These are phyloP conservation scores for Staurois parvus DNA, from an alignment of 2,797 vertebrate genomes.

Conservation along the genomic window DNA sequence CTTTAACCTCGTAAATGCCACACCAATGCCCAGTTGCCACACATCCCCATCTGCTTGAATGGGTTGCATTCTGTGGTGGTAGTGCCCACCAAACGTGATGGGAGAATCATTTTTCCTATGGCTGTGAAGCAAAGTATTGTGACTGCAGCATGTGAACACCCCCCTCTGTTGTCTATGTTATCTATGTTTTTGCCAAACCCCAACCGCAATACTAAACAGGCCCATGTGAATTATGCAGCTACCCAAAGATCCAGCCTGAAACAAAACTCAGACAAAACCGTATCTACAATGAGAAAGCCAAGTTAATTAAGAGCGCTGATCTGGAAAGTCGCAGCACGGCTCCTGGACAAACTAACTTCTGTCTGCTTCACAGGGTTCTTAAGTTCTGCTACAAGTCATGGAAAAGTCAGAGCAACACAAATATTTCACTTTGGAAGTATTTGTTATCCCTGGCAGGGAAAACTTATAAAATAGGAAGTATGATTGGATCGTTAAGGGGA, in stretches of 20 bases:
- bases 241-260: neutral
- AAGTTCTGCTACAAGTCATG: slow-evolving; percentile 35
- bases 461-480: slow-evolving; percentile 50
- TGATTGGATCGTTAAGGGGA: slow-evolving; percentile 52
- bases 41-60: too few species aligned
- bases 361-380: slow-evolving; percentile 39
- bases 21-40: too few species aligned
- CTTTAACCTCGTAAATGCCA: too few species aligned
- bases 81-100: too few species aligned
- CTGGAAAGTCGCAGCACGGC: slow-evolving; percentile 7
- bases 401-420: slow-evolving; percentile 55
- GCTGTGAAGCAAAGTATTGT: too few species aligned
- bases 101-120: too few species aligned
- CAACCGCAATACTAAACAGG: too few species aligned
- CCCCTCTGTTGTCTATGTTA: too few species aligned
- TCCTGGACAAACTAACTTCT: slow-evolving; percentile 34
- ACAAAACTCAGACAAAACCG: neutral
- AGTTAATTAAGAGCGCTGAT: slow-evolving; percentile 32
- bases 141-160: too few species aligned
- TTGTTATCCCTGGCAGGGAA: slow-evolving; percentile 56
- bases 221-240: neutral
- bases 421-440: slow-evolving; percentile 53
- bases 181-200: too few species aligned
- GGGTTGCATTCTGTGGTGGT: too few species aligned
- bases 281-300: neutral